Evolutionary conservation across 1,140 invertebrate genomes (phyloP).

Genomic region (Calosoma granatense): DNA sequence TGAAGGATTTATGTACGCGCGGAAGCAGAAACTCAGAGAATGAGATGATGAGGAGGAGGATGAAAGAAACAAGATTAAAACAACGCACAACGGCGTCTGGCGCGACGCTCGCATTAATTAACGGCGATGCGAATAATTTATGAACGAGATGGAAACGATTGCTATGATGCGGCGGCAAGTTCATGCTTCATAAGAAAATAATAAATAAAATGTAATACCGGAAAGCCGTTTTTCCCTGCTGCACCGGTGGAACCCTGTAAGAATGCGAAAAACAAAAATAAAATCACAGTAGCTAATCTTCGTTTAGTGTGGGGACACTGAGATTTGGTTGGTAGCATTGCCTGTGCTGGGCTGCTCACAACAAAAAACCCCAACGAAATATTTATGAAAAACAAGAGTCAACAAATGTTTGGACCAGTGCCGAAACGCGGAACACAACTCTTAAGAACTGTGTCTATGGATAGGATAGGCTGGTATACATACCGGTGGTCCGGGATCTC

Average conservation of each 20-base stretch:
- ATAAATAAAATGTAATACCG: constrained; percentile 57
- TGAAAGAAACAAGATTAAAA: constrained; percentile 14
- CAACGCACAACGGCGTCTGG: background rate
- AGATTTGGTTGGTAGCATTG: too few relatives aligned
- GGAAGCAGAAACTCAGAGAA: background rate
- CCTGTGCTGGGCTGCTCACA: too few relatives aligned
- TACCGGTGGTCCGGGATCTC: constrained; percentile 65
- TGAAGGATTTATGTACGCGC: background rate
- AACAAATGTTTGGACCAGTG: too few relatives aligned
- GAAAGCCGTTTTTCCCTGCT: constrained; percentile 79
- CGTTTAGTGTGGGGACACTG: too few relatives aligned
- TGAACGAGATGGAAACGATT: constrained; percentile 11
- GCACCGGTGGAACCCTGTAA: constrained; percentile 68
- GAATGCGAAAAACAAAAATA: constrained; percentile 26
- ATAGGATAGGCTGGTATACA: too few relatives aligned
- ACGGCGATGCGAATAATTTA: background rate
- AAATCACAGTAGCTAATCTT: constrained; percentile 19
- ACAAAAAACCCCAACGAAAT: too few relatives aligned
- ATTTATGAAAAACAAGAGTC: too few relatives aligned
- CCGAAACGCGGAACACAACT: too few relatives aligned
- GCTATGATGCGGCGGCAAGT: constrained; percentile 11
- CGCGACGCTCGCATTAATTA: constrained; percentile 7
- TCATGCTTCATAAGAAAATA: constrained; percentile 28
- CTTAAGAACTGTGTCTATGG: too few relatives aligned
- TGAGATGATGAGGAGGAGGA: too few relatives aligned